A percentile compares a stretch with the other conserved stretches of the same genome.
phyloP scores from a whole-genome alignment of 1,140 invertebrate genomes.

The Camponotus pennsylvanicus region DNA sequence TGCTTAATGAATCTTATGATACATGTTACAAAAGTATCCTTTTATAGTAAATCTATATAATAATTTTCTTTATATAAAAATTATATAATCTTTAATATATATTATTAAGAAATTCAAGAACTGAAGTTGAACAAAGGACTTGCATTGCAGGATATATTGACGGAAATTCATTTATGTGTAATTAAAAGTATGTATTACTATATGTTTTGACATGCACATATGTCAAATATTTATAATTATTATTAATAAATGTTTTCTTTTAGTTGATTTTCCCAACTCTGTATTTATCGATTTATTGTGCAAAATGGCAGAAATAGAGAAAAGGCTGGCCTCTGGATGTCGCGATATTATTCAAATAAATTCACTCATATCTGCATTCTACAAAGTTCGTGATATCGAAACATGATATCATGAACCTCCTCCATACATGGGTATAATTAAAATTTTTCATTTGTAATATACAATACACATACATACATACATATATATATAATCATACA shows the following conservation, averaged over 20 bases:
- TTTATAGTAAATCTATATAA: constrained; percentile 77
- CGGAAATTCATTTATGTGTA: constrained; percentile 94
- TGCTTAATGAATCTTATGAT: constrained; percentile 95
- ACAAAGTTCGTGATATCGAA: constrained; percentile 88
- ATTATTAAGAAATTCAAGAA: constrained; percentile 91
- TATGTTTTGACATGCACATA: constrained; percentile 5
- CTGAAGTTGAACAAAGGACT: constrained; percentile 95
- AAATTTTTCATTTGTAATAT: neutral
- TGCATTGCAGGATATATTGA: constrained; percentile 95
- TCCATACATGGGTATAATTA: neutral
- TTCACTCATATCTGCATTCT: constrained; percentile 93
- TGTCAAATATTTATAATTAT: constrained; percentile 52
- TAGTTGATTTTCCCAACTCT: constrained; percentile 93
- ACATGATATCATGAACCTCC: neutral
- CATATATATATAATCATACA: no score
- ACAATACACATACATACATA: no score
- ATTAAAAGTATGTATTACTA: constrained; percentile 92
- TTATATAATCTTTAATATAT: constrained; percentile 73
- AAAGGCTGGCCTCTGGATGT: constrained; percentile 91
- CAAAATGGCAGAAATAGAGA: constrained; percentile 94
- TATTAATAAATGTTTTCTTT: constrained; percentile 81
- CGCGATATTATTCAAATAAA: constrained; percentile 95
- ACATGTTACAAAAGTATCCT: constrained; percentile 94
- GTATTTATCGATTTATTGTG: constrained; percentile 92
- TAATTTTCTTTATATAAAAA: constrained; percentile 2